A percentile compares a stretch with the other conserved stretches of the same genome.
phyloP scores from a whole-genome alignment of 2,797 vertebrate genomes.

The Coendou prehensilis region DNA sequence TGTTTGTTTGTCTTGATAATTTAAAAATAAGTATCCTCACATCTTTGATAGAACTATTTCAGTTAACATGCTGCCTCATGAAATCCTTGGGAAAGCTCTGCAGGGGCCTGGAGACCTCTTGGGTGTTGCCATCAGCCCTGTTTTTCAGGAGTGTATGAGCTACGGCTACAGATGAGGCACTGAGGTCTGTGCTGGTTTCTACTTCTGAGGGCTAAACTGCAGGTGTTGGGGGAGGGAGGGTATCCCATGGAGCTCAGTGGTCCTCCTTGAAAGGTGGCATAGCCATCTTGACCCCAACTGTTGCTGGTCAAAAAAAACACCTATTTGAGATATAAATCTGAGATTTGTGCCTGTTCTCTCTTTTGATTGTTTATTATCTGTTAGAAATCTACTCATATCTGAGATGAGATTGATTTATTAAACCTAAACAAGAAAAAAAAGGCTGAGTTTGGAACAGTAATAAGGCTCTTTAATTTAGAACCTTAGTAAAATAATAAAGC shows the following conservation, averaged over 20 bases:
- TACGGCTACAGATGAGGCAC: accelerated
- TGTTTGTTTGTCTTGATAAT: slow-evolving; percentile 29
- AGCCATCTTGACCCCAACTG: not conserved
- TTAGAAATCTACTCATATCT: not conserved
- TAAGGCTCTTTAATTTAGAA: not conserved
- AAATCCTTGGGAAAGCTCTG: not conserved
- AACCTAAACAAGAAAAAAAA: not conserved
- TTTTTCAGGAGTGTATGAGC: not conserved
- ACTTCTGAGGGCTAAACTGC: not conserved
- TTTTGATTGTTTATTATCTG: slow-evolving; percentile 1
- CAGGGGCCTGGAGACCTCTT: not conserved
- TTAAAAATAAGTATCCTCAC: slow-evolving; percentile 15
- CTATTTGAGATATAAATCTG: not conserved
- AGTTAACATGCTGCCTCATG: not conserved
- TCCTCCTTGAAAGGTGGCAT: not conserved
- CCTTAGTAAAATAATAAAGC: not conserved
- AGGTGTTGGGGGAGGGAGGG: not conserved
- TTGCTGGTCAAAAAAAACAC: not conserved
- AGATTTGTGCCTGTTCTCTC: not conserved
- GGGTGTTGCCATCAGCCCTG: not conserved
- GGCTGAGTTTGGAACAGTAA: not conserved
- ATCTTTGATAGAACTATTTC: not conserved
- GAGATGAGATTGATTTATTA: slow-evolving; percentile 26
- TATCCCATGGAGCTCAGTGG: accelerated
- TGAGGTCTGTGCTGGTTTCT: not conserved